Base-by-base conservation (phyloP, 2,797 vertebrate species). In the Pipistrellus pipistrellus region DNA sequence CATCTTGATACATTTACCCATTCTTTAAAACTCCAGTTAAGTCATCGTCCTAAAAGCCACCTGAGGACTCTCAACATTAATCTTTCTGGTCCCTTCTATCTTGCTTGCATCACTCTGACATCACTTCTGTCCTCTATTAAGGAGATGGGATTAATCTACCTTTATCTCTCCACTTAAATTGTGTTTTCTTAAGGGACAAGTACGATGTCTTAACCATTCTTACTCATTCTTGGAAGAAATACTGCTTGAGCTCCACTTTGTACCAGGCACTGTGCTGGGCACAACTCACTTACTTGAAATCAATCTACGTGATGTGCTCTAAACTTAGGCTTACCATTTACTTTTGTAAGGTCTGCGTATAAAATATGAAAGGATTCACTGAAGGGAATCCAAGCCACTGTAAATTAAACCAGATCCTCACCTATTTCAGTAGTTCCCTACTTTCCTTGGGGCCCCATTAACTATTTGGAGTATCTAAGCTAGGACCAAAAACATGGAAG, bases 371-470 rank as follows among this genome's bases (percentile, higher is more conserved):
- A 90, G 41, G 46, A 76, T 77, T 89, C 82, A 85, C 55, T 75
- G 68, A 95, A 83, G 69, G 75, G 81, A 44, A 78, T 73, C 46
- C 59, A 87, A 91, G 80, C 86, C n/a, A 66, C 55, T 75, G 44
- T 71, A 91, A 89, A 96, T 80, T 89, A 86, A 91, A 48, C 88
- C 77, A 85, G 44, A 77, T 11, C 17, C 13, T 84, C 66, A 66
- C 55, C 17, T 48, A 91, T 55, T 84, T 91, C 53, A 87, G 77
- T n/a, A 35, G 68, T 62, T 89, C 32, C 15, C 71, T 86, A 9
- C 68, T 90, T 32, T 48, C 57, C 46, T 83, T 27, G 32, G 57
- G 92, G 35, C 4, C 55, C 44, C 51, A 48, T 51, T 72, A 72
- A 69, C 59, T 51, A 30, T 77, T 72, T 35, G 17, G 62, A 77